Evolutionary conservation across 2,797 vertebrate genomes (phyloP), one percentile per base, ranked within the genome.

Genomic region (Toxotes lorentzi): DNA sequence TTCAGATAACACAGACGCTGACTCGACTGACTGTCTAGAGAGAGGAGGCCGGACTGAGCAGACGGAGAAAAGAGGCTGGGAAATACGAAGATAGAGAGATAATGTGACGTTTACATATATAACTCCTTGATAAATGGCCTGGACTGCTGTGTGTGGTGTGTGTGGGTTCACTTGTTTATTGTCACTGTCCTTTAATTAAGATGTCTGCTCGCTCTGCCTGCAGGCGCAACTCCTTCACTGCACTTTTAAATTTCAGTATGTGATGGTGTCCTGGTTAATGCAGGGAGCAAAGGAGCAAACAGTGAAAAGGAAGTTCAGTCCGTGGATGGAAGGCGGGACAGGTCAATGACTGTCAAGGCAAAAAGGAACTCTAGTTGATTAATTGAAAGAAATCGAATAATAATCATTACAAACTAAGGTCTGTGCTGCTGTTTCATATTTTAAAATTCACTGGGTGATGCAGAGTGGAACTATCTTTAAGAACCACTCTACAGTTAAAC

Each of bases 131-230:
- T 62, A 70, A 79, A 84, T 76, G 17, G 50, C 66, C 68, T 50
- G 53, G 19, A 81, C 56, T 56, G 19, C 50, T 58, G 59, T 77
- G 43, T 74, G 59, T 56, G 19, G 65, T 58, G 59, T 77, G 43
- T 74, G 63, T 66, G 73, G 59, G 62, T 24, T 70, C 50, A 60
- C 60, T 66, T 82, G 57, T 76, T 83, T 77, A 62, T 63, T 63
- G 54, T 61, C 69, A 66, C 41, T 67, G 58, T 51, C 64, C 58
- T 85, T 81, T 83, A 75, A 85, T 84, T 86, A 74, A 80, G 60
- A 76, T 47, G 38, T 61, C 41, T 75, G 56, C 38, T 70, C 1
- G 0, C 63, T 67, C 43, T 67, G 60, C 64, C 73, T 78, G 72
- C 65, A 81, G 67, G 41, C 57, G 32, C 23, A 50, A 7, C 65